Conservation (phyloP, 2,113 vertebrate species). For the Aptenodytes forsteri region DNA sequence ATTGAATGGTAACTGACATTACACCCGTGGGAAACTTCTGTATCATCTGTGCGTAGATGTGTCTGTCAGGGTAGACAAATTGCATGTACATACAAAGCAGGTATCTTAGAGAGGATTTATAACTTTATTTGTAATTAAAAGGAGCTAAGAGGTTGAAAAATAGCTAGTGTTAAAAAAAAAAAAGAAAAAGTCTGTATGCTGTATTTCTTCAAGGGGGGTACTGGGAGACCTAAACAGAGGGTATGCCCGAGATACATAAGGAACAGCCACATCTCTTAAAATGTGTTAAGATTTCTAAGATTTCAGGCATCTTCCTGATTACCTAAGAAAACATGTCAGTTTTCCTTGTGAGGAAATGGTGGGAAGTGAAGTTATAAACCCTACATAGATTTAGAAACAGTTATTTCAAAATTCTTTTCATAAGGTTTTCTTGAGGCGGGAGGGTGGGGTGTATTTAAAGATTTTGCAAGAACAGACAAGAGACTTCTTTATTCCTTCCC, state of each 20-base stretch:
- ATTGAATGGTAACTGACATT: neutral
- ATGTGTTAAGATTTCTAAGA: neutral
- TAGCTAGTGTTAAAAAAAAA: neutral
- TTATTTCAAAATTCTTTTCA: neutral
- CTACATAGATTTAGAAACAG: neutral
- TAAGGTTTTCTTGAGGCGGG: neutral
- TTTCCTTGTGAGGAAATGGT: neutral
- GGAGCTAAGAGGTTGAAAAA: neutral
- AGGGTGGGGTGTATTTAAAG: neutral
- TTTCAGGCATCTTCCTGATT: neutral
- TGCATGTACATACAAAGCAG: neutral
- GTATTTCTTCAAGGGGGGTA: neutral
- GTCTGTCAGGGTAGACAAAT: neutral
- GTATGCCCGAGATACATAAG: neutral
- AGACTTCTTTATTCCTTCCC: neutral
- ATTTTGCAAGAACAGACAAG: neutral
- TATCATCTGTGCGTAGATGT: neutral
- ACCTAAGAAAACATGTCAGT: neutral
- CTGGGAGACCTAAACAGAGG: neutral
- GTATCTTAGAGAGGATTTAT: neutral
- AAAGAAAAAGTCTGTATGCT: neutral
- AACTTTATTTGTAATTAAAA: neutral
- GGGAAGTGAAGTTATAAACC: neutral
- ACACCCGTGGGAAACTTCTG: rapidly evolving
- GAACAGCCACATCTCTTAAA: neutral